Evolutionary conservation across 2,113 vertebrate species (phyloP).

Genomic region (Ornithorhynchus anatinus): DNA sequence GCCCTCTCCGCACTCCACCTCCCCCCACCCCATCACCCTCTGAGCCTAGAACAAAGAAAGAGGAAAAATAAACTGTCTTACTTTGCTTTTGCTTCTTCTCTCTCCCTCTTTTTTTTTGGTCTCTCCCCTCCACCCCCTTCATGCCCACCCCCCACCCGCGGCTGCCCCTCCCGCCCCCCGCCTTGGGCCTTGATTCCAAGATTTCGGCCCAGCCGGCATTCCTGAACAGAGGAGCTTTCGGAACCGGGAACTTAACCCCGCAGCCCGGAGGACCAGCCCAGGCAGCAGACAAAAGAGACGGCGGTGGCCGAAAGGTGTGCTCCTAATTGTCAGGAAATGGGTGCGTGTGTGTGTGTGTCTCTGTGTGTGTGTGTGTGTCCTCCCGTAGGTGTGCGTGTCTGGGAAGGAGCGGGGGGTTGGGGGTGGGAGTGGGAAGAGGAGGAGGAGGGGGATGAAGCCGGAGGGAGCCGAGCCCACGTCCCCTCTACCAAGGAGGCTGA

Average conservation of each 20-base stretch:
- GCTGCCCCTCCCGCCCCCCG: constrained; percentile 29
- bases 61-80: constrained; percentile 42
- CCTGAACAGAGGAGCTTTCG: constrained; percentile 52
- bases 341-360: not conserved
- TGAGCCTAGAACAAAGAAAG: constrained; percentile 57
- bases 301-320: constrained; percentile 59
- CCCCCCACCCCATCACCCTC: constrained; percentile 13
- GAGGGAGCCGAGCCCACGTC: not conserved
- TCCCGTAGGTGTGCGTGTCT: constrained; percentile 5
- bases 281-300: constrained; percentile 58
- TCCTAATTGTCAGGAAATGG: constrained; percentile 51
- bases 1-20: constrained; percentile 39
- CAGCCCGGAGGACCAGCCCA: constrained; percentile 1
- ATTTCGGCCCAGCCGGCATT: constrained; percentile 8
- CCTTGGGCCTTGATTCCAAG: constrained; percentile 7
- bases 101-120: too few relatives aligned
- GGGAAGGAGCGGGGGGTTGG: constrained; percentile 13
- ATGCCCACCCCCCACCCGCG: not conserved
- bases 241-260: not conserved
- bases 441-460: not conserved
- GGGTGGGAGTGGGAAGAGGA: constrained; percentile 3
- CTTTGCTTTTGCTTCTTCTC: constrained; percentile 46
- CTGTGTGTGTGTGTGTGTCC: constrained; percentile 40
- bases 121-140: constrained; percentile 17
- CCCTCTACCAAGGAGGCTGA: too few relatives aligned